phyloP scores from a whole-genome alignment of 2,888 invertebrate species.

The Lottia scabra region DNA sequence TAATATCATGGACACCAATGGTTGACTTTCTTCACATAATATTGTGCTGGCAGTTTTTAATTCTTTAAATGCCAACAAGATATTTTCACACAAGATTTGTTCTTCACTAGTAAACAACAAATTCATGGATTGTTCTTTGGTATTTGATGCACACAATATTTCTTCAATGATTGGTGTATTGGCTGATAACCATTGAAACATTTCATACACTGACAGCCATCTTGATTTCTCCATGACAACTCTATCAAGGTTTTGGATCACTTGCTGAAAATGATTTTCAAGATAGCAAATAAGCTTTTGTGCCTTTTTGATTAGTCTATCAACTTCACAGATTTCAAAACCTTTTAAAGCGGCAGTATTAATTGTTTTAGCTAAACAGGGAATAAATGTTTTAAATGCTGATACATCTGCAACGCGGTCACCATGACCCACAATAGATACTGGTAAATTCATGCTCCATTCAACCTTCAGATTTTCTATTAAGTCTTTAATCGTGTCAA shows the following conservation, averaged over 20 bases:
- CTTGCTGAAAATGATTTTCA: not conserved
- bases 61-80: not conserved
- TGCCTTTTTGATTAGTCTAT: not conserved
- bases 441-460: not conserved
- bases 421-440: not conserved
- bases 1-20: not conserved
- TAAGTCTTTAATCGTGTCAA: not conserved
- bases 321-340: not conserved
- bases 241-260: not conserved
- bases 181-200: not conserved
- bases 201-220: not conserved
- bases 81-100: not conserved
- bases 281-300: not conserved
- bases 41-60: not conserved
- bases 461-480: not conserved
- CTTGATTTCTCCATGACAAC: not conserved
- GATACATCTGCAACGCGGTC: not conserved
- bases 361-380: not conserved
- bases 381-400: not conserved
- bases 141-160: not conserved
- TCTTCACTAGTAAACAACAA: not conserved
- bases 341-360: not conserved
- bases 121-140: not conserved
- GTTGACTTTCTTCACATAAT: not conserved
- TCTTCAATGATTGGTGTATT: constrained; percentile 1